Evolutionary conservation across 2,113 vertebrate genomes (phyloP).

Genomic region (Heterochromis multidens): DNA sequence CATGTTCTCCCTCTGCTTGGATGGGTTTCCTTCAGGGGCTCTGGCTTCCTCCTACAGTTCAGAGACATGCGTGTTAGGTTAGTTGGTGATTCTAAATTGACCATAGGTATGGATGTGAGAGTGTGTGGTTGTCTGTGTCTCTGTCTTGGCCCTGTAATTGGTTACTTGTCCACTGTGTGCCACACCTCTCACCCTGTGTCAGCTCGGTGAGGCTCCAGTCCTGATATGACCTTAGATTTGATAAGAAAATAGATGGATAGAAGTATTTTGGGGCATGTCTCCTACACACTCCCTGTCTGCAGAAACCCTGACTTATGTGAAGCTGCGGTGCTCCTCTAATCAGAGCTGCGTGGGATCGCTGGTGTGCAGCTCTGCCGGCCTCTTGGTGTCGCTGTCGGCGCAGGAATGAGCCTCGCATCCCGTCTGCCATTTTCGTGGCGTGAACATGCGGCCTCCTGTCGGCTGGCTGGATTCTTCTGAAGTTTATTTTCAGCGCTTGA

Average conservation of each 20-base stretch:
- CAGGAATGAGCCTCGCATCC: background rate
- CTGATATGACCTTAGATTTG: background rate
- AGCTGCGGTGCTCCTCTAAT: background rate
- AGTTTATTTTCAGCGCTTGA: conserved; percentile 26
- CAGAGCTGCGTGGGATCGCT: too few species aligned
- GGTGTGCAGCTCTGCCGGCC: background rate
- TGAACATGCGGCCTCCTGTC: background rate
- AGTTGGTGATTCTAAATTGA: background rate
- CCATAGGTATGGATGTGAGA: background rate
- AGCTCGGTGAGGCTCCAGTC: background rate
- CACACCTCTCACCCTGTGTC: background rate
- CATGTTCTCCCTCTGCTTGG: background rate
- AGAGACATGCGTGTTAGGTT: background rate
- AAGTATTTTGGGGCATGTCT: background rate
- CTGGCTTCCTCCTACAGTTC: background rate
- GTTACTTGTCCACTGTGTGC: background rate
- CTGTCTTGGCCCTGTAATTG: background rate
- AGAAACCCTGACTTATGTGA: background rate
- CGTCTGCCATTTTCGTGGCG: background rate
- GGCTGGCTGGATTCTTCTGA: background rate
- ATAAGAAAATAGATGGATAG: background rate
- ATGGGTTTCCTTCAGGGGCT: background rate
- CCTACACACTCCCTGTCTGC: background rate
- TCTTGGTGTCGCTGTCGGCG: conserved; percentile 1
- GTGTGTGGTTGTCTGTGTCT: background rate